Base-by-base conservation (phyloP, 1,140 invertebrate genomes). In the Intoshia linei region DNA sequence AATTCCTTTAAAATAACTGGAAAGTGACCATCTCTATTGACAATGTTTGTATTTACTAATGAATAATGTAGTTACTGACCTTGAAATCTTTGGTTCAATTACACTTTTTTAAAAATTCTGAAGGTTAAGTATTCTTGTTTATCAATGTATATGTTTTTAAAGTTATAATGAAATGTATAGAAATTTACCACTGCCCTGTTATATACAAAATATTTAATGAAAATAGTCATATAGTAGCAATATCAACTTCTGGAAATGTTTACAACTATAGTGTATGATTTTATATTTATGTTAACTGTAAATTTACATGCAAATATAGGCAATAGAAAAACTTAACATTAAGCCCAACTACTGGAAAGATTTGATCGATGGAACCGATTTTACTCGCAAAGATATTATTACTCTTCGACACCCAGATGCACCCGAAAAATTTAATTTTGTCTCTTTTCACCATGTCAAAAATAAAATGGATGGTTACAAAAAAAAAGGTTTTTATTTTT, bases 291-390 rank as follows among this genome's bases (percentile, higher is more conserved):
- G 24, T 27, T 10, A 27, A 27, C 7, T 7, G n/a, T n/a, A 27
- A 27, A 27, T 10, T 27, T n/a, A 27, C 24, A 27, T 27, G n/a
- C 24, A n/a, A n/a, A 7, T n/a, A 14, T 24, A 72, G 67, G 84
- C 87, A 27, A 67, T 95, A 34, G 81, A 95, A 51, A 74, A 90
- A 46, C 63, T 98, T 2, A 95, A 95, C 52, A 69, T 95, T 29
- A 95, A 93, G 59, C 66, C 71, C 14, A 73, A 72, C 44, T 79
- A 79, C 52, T 81, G 74, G 67, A 83, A 73, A 53, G 90, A 98
- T 62, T 65, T 95, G 17, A 57, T 95, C 10, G 73, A 67, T 46
- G 83, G 95, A 59, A 66, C 72, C 45, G 68, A 76, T 10, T 95
- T 93, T 54, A 61, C 65, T n/a, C 66, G 76, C 43, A 71, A 68